Evolutionary conservation across 2,888 invertebrate genomes (phyloP).

Genomic region (Conomelus anceps): DNA sequence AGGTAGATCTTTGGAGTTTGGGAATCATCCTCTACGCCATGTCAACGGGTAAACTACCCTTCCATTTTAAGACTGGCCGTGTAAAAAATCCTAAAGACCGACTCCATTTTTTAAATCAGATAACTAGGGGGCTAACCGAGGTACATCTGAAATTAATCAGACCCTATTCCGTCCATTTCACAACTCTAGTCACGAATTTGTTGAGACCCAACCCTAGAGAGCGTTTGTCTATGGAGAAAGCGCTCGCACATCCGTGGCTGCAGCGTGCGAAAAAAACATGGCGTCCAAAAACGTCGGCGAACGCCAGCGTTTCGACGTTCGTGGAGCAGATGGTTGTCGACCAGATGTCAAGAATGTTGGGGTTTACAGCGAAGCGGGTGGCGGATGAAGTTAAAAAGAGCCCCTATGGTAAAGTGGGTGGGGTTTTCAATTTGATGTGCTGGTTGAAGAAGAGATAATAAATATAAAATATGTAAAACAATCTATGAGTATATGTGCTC

Average conservation of each 20-base stretch:
- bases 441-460: not conserved
- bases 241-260: not conserved
- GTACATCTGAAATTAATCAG: not conserved
- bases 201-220: not conserved
- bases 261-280: not conserved
- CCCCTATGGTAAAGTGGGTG: not conserved
- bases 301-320: not conserved
- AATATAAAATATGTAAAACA: too few species aligned
- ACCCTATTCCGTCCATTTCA: not conserved
- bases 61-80: not conserved
- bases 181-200: not conserved
- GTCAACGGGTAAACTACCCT: not conserved
- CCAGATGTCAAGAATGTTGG: not conserved
- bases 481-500: too few species aligned
- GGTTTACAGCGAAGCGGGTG: not conserved
- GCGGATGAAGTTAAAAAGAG: not conserved
- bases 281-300: not conserved
- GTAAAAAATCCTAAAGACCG: not conserved
- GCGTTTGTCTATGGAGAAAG: not conserved
- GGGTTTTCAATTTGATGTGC: not conserved
- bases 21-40: not conserved
- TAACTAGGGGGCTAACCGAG: not conserved
- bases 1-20: not conserved
- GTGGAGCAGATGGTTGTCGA: not conserved
- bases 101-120: not conserved